Evolutionary conservation across 1,140 invertebrate species (phyloP), one percentile per base, ranked within the genome.

Genomic region (Varroa destructor): DNA sequence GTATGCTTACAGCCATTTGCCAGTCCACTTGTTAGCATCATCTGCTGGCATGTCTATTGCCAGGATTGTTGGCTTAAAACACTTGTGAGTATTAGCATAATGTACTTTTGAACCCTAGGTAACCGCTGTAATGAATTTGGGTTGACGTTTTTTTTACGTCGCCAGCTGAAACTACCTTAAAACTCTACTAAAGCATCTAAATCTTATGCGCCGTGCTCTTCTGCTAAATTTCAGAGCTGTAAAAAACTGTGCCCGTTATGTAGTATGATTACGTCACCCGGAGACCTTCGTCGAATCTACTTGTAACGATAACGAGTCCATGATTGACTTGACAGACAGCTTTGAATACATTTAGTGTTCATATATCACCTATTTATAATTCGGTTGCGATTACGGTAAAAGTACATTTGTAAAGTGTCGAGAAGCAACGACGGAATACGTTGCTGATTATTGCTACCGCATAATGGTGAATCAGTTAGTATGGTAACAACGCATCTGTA

Each of bases 21-120:
- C 58, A 89, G 88, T 72, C 91, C 92, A n/a, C 87, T 93, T 12
- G 89, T 91, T n/a, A 95, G 91, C 0, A 87, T 93, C 57, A 89
- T 89, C 77, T 96, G 93, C 80, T 96, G 93, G 93, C 92, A 96
- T 81, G 91, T 94, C 0, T 89, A 95, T 79, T 96, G 91, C 78
- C 90, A 95, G 81, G 86, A 88, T 70, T 96, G 93, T 78, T 96
- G 93, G 93, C 81, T 94, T 1, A 87, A 89, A 76, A 91, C 91
- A 14, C 80, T 95, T 77, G 86, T 87, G 80, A 82, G 77, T 77
- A 43, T 4, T 46, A 67, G 4, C 12, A 40, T 64, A 2, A 8
- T 12, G 8, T n/a, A 46, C 55, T 14, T 43, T 43, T 3, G 2
- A 0, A n/a, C 57, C 57, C 43, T 42, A n/a, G 6, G 2, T 12